A percentile compares a stretch with the other conserved stretches of the same genome.
Evolutionary conservation across 2,888 invertebrate species (phyloP).

Genomic region (Frankliniella intonsa): DNA sequence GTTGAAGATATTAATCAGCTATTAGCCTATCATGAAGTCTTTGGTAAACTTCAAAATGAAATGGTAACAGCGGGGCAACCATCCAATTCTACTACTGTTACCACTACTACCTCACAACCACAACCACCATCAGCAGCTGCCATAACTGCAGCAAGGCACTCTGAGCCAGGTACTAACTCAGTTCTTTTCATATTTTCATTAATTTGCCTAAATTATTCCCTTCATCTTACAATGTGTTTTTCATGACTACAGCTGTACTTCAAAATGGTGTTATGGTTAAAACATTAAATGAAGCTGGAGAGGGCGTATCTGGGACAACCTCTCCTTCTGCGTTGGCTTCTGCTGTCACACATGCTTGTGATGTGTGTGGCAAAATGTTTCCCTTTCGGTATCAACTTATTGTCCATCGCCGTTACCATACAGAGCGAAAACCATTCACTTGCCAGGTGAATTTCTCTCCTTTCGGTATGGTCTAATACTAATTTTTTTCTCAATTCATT

Average conservation of each 20-base stretch:
- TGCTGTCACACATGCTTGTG: slow-evolving; percentile 68
- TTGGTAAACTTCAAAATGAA: slow-evolving; percentile 62
- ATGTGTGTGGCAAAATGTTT: slow-evolving; percentile 81
- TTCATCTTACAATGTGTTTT: background rate
- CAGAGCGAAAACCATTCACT: slow-evolving; percentile 78
- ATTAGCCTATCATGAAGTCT: slow-evolving; percentile 81
- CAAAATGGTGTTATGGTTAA: slow-evolving; percentile 12
- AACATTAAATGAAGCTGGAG: slow-evolving; percentile 13
- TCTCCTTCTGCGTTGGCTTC: slow-evolving; percentile 51
- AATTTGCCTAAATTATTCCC: background rate
- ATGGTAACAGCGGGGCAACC: slow-evolving; percentile 46
- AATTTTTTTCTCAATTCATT: background rate
- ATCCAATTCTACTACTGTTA: slow-evolving; percentile 26
- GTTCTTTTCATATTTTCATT: background rate
- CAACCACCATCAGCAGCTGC: slow-evolving; percentile 31
- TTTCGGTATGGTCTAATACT: background rate
- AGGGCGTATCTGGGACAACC: background rate
- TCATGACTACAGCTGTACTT: background rate
- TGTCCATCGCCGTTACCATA: slow-evolving; percentile 79
- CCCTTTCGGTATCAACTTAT: slow-evolving; percentile 83
- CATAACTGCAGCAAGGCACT: slow-evolving; percentile 27
- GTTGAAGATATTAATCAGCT: slow-evolving; percentile 81
- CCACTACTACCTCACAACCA: slow-evolving; percentile 28
- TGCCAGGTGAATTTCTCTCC: slow-evolving; percentile 48
- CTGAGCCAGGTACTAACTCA: background rate